Evolutionary conservation across 2,797 vertebrate genomes (phyloP), one percentile per base, ranked within the genome.

Genomic region (Sebastes goodei): DNA sequence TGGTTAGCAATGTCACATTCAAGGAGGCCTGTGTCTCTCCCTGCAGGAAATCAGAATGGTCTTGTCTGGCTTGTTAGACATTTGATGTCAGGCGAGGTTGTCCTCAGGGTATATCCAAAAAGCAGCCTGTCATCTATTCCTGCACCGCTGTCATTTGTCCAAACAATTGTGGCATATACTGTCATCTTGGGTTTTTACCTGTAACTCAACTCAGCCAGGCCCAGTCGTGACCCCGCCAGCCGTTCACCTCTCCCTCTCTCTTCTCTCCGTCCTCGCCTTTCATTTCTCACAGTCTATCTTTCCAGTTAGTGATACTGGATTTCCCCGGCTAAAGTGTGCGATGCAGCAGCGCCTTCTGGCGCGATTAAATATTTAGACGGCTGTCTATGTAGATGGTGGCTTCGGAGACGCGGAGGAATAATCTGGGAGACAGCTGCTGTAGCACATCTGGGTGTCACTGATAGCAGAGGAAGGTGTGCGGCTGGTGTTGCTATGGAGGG

Each of bases 371-470:
- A 94, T 93, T 94, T 92, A 94, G 93, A 92, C 88, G 91, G 87
- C 93, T 88, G 89, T 92, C 87, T 87, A 85, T 88, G 90, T 87
- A 88, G 89, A 90, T 84, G 88, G 89, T 46, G 90, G 88, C 82
- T n/a, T 87, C 32, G 38, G 72, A 82, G 87, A 87, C 82, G 83
- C 70, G 32, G 81, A 85, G 90, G 91, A 93, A 91, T 93, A 93
- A 95, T 94, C 92, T 93, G 78, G 73, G 86, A 90, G 93, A 92
- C 93, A 95, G 92, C 93, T 93, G 95, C 92, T 93, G 35, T 61
- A 20, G 86, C 93, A 93, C 94, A 95, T 95, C 94, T 95, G 95
- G 94, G 91, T 93, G 94, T 94, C 93, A 94, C 91, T 85, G 93
- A 94, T 93, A 94, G 92, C 80, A 68, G 74, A 56, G 89, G 91